Percentiles rank a stretch among this genome's conserved stretches.
These are phyloP conservation scores for Psilopsiagon aymara DNA, from an alignment of 2,113 vertebrate genomes.

Conservation along the genomic window DNA sequence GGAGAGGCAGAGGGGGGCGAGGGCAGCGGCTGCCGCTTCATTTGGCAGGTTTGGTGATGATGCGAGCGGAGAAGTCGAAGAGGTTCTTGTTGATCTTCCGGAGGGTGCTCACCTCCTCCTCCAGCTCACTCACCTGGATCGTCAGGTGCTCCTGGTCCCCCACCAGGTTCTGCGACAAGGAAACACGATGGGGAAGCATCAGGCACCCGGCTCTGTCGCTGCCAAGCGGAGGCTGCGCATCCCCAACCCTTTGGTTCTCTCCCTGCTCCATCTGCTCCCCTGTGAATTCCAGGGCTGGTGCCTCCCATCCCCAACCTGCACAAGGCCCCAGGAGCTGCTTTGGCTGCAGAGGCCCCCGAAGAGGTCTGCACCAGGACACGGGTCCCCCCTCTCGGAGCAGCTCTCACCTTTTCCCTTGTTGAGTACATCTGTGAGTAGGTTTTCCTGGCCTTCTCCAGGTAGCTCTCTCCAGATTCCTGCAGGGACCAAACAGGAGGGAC, in stretches of 20 bases:
- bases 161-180: conserved; percentile 81
- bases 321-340: accelerated
- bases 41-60: conserved; percentile 86
- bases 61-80: conserved; percentile 90
- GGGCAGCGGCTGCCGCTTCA: conserved; percentile 46
- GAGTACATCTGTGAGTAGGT: conserved; percentile 82
- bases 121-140: conserved; percentile 87
- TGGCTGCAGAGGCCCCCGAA: neutral
- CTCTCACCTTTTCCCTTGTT: conserved; percentile 88
- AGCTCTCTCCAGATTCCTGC: conserved; percentile 84
- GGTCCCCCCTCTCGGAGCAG: neutral
- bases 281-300: neutral
- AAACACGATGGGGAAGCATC: accelerated
- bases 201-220: neutral
- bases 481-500: neutral
- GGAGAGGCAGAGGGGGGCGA: neutral
- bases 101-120: conserved; percentile 90
- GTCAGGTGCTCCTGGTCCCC: conserved; percentile 90
- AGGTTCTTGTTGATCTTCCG: conserved; percentile 95
- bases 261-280: neutral
- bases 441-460: conserved; percentile 83
- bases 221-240: neutral
- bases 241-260: neutral
- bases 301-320: accelerated
- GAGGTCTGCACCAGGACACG: accelerated